Evolutionary conservation across 2,888 invertebrate genomes (phyloP).

Genomic region (Hypselothyrea guttata): DNA sequence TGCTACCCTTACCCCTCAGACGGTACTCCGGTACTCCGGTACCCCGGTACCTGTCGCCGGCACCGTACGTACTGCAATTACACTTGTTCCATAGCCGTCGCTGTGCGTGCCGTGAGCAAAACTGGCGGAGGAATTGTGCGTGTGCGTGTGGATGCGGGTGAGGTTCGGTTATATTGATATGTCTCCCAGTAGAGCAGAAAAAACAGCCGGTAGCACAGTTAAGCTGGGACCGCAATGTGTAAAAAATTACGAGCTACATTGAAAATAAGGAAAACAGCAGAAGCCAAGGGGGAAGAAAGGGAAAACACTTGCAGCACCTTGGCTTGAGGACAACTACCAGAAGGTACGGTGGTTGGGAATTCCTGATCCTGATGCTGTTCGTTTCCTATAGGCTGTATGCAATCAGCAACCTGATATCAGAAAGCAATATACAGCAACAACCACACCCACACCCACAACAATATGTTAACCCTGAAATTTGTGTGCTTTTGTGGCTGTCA

Average conservation of each 20-base stretch:
- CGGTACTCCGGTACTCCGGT: too few relatives aligned
- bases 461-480: conserved; percentile 81
- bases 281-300: conserved; percentile 9
- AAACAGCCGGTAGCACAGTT: conserved; percentile 69
- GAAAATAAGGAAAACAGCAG: conserved; percentile 43
- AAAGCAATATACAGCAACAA: not conserved
- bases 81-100: conserved; percentile 56
- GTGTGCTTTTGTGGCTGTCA: conserved; percentile 2
- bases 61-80: conserved; percentile 39
- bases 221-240: conserved; percentile 79
- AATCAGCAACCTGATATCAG: conserved; percentile 4
- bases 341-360: too few relatives aligned
- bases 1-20: conserved; percentile 18
- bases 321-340: too few relatives aligned
- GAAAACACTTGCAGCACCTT: not conserved
- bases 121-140: not conserved
- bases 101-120: conserved; percentile 53
- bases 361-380: conserved; percentile 26
- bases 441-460: conserved; percentile 68
- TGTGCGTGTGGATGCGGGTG: conserved; percentile 21
- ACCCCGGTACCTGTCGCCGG: conserved; percentile 11
- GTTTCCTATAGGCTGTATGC: conserved; percentile 16
- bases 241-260: conserved; percentile 77
- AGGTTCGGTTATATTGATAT: conserved; percentile 73
- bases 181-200: conserved; percentile 80